Percentiles rank a stretch among this genome's conserved stretches.
Conservation (phyloP, 1,140 invertebrate species). For the Cotesia vestalis region DNA sequence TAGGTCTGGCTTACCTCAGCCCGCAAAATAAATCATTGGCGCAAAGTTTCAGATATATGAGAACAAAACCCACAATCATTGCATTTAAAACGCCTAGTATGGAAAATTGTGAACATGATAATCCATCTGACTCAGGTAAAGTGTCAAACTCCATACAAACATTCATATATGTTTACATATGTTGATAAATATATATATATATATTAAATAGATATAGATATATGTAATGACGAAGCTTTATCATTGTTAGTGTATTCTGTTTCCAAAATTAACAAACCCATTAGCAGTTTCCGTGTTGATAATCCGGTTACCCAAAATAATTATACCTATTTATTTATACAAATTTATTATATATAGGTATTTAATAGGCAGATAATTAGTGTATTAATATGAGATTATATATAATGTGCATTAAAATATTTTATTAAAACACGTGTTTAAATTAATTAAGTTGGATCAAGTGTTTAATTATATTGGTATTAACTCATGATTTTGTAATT, state of each 20-base stretch:
- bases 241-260: slow-evolving; percentile 1
- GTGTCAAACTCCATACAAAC: too few species aligned
- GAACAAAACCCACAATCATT: slow-evolving; percentile 86
- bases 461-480: slow-evolving; percentile 14
- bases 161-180: background rate
- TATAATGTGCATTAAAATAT: background rate
- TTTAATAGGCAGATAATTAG: too few species aligned
- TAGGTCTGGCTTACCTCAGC: slow-evolving; percentile 75
- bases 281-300: slow-evolving; percentile 11
- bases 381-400: background rate
- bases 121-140: slow-evolving; percentile 66
- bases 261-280: background rate
- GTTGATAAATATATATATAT: background rate
- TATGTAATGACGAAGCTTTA: background rate
- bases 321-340: slow-evolving; percentile 1
- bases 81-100: slow-evolving; percentile 82
- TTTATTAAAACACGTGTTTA: background rate
- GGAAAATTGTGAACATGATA: slow-evolving; percentile 72
- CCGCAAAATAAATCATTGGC: slow-evolving; percentile 81
- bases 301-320: background rate
- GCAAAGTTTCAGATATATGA: slow-evolving; percentile 86
- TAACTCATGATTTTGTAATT: background rate
- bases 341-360: too few species aligned
- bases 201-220: background rate
- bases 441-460: background rate